Percentiles rank a stretch among this genome's conserved stretches.
Conservation (phyloP, 2,113 vertebrate genomes). For the Erinaceus europaeus region DNA sequence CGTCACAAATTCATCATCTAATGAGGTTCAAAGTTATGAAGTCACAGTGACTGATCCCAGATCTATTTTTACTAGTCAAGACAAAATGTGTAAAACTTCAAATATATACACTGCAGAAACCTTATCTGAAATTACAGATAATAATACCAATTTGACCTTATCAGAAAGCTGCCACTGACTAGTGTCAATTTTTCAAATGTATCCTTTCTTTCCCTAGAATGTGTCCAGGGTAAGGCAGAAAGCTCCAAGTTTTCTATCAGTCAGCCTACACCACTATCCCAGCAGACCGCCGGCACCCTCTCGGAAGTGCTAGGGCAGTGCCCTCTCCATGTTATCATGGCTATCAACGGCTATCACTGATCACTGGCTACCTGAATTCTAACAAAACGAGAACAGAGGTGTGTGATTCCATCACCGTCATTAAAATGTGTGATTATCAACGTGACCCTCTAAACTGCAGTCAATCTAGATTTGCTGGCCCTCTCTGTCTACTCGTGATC, state of each 20-base stretch:
- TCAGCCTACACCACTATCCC: too few relatives aligned
- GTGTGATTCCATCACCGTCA: neutral
- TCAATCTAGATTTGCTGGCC: too few relatives aligned
- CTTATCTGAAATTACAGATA: constrained; percentile 46
- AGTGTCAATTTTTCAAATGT: constrained; percentile 4
- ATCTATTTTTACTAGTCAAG: neutral
- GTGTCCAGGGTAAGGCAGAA: neutral
- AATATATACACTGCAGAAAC: neutral
- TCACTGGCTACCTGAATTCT: neutral
- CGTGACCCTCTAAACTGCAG: constrained; percentile 5
- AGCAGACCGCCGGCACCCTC: too few relatives aligned
- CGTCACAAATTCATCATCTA: neutral
- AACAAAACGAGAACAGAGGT: constrained; percentile 3
- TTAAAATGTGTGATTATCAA: constrained; percentile 6
- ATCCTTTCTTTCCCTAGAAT: constrained; percentile 9
- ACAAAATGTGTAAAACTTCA: constrained; percentile 12
- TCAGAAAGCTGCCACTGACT: neutral
- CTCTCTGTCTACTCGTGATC: too few relatives aligned
- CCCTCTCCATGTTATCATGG: constrained; percentile 82
- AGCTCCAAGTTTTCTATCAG: neutral
- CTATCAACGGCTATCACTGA: too few relatives aligned
- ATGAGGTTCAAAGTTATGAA: too few relatives aligned
- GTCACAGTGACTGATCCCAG: too few relatives aligned
- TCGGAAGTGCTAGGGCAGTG: constrained; percentile 19
- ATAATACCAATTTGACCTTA: constrained; percentile 26